Conservation (phyloP, 2,888 invertebrate genomes). For the Tortricodes alternella region DNA sequence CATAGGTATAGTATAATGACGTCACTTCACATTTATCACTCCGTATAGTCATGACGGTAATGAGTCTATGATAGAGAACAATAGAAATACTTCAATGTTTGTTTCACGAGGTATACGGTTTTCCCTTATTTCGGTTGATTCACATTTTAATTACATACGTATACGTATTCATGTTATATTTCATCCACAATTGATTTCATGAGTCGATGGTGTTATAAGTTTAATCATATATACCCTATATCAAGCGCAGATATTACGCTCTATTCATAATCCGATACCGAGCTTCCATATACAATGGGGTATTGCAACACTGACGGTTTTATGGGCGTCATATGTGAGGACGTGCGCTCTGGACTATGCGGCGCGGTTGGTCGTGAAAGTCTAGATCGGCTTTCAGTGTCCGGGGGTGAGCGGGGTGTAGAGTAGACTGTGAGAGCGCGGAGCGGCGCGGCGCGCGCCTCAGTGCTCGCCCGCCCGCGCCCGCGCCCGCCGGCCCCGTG, state of each 20-base stretch:
- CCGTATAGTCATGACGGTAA: not conserved
- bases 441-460: slow-evolving; percentile 71
- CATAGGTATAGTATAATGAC: slow-evolving; percentile 9
- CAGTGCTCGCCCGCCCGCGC: slow-evolving; percentile 79
- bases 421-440: slow-evolving; percentile 49
- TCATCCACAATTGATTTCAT: not conserved
- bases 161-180: not conserved
- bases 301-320: slow-evolving; percentile 7
- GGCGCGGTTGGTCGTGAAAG: slow-evolving; percentile 48
- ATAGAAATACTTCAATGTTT: slow-evolving; percentile 2
- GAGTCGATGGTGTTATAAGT: not conserved
- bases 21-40: slow-evolving; percentile 7
- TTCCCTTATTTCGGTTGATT: too few relatives aligned
- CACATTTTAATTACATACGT: too few relatives aligned
- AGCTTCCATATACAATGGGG: slow-evolving; percentile 9
- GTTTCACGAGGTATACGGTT: not conserved
- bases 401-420: slow-evolving; percentile 39
- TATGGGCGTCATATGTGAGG: slow-evolving; percentile 32
- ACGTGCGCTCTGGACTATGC: slow-evolving; percentile 36
- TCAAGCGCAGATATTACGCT: not conserved
- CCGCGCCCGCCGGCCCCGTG: slow-evolving; percentile 70
- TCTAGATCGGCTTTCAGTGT: slow-evolving; percentile 50
- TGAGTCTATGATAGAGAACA: slow-evolving; percentile 7
- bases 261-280: slow-evolving; percentile 19
- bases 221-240: too few relatives aligned